These are phyloP conservation scores for Trichopria drosophilae DNA, from an alignment of 2,888 invertebrate genomes.

Conservation along the genomic window DNA sequence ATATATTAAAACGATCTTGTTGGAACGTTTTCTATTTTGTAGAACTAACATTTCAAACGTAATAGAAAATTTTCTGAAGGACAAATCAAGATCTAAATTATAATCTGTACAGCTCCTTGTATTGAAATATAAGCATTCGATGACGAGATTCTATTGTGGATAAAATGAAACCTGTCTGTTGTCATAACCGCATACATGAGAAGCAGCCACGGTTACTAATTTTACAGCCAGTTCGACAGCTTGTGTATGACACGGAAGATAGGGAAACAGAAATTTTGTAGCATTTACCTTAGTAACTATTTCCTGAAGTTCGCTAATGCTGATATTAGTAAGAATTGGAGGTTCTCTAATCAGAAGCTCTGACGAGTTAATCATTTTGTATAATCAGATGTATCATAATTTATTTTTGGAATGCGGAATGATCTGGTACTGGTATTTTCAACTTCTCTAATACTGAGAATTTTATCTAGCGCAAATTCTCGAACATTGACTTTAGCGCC, in stretches of 20 bases:
- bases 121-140: too few relatives aligned
- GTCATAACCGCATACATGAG: constrained; percentile 7
- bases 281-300: neutral
- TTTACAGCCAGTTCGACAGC: constrained; percentile 6
- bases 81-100: too few relatives aligned
- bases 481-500: constrained; percentile 47
- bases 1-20: too few relatives aligned
- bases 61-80: too few relatives aligned
- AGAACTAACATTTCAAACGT: too few relatives aligned
- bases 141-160: too few relatives aligned
- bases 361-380: neutral
- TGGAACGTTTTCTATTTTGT: too few relatives aligned
- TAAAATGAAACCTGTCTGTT: too few relatives aligned
- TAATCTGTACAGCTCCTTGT: too few relatives aligned
- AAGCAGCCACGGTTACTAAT: constrained; percentile 1
- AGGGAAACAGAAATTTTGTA: neutral
- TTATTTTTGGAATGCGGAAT: constrained; percentile 3
- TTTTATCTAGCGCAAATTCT: constrained; percentile 39
- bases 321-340: constrained; percentile 3
- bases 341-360: constrained; percentile 8
- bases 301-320: too few relatives aligned
- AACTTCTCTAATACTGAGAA: neutral
- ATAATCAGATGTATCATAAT: constrained; percentile 10
- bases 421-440: neutral
- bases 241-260: constrained; percentile 7